These are phyloP conservation scores for Sanderia malayensis DNA, from an alignment of 30 jellyfish, hydroid and myxozoan genomes.

Conservation along the genomic window DNA sequence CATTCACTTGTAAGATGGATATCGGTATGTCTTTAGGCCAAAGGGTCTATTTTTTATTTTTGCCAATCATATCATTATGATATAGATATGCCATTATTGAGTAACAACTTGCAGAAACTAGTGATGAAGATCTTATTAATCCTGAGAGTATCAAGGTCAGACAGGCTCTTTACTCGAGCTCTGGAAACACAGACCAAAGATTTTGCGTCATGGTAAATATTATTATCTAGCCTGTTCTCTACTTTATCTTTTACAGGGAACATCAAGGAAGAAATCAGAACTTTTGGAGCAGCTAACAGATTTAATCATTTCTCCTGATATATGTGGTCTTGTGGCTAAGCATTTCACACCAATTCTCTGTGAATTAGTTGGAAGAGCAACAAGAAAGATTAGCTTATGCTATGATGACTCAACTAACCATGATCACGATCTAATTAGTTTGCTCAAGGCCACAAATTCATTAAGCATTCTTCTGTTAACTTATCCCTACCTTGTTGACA, in stretches of 20 bases:
- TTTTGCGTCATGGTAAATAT: too few species aligned
- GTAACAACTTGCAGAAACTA: too few species aligned
- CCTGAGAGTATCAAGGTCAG: too few species aligned
- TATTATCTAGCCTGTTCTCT: too few species aligned
- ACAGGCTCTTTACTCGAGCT: too few species aligned
- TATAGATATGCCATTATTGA: too few species aligned
- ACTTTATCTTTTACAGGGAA: constrained; percentile 21
- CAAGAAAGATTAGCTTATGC: not conserved
- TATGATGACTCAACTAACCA: too few species aligned
- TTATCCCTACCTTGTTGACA: constrained; percentile 20
- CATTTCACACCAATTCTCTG: constrained; percentile 31
- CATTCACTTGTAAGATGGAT: constrained; percentile 20
- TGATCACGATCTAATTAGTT: not conserved
- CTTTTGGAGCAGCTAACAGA: constrained; percentile 11
- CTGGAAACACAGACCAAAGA: too few species aligned
- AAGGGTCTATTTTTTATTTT: not conserved
- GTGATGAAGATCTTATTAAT: too few species aligned
- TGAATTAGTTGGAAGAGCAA: constrained; percentile 39
- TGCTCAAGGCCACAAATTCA: constrained; percentile 4
- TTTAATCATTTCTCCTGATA: constrained; percentile 4
- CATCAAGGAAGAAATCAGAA: constrained; percentile 12
- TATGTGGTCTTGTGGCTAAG: constrained; percentile 13
- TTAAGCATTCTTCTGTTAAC: constrained; percentile 20
- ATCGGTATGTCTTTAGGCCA: not conserved
- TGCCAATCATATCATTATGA: too few species aligned